A percentile compares a stretch with the other conserved stretches of the same genome.
These are phyloP conservation scores for Melopsittacus undulatus DNA, from an alignment of 2,797 vertebrate species.

Conservation along the genomic window DNA sequence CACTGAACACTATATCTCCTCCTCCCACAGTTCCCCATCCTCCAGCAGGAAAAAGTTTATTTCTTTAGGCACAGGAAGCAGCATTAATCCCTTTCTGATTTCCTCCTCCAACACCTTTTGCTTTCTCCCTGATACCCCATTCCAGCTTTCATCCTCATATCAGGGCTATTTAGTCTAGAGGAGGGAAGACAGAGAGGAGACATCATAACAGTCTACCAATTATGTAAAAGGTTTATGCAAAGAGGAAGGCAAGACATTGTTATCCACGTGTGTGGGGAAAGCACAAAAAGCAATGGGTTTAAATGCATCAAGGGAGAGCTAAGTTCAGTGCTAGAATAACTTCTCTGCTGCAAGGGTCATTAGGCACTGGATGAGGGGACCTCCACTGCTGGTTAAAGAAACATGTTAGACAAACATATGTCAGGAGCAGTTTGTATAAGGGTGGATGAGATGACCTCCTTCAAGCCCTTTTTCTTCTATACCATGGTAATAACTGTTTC, in stretches of 20 bases:
- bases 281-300: background rate
- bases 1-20: fast-evolving
- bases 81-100: conserved; percentile 1
- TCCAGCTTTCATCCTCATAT: conserved; percentile 55
- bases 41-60: background rate
- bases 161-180: conserved; percentile 55
- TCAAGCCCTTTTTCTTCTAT: background rate
- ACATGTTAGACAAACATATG: background rate
- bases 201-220: conserved; percentile 16
- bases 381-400: background rate
- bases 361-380: background rate
- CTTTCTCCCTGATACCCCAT: background rate
- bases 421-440: background rate
- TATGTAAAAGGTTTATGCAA: background rate
- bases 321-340: conserved; percentile 7
- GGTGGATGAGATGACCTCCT: background rate
- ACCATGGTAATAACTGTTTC: background rate
- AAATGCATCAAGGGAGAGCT: background rate
- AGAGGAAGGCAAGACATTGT: conserved; percentile 22
- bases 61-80: background rate
- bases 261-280: background rate
- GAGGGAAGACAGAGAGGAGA: background rate
- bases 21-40: background rate
- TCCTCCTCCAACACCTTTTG: conserved; percentile 1
- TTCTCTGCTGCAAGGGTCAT: background rate